Evolutionary conservation across 2,113 vertebrate genomes (phyloP), one percentile per base, ranked within the genome.

Genomic region (Tinamus guttatus): DNA sequence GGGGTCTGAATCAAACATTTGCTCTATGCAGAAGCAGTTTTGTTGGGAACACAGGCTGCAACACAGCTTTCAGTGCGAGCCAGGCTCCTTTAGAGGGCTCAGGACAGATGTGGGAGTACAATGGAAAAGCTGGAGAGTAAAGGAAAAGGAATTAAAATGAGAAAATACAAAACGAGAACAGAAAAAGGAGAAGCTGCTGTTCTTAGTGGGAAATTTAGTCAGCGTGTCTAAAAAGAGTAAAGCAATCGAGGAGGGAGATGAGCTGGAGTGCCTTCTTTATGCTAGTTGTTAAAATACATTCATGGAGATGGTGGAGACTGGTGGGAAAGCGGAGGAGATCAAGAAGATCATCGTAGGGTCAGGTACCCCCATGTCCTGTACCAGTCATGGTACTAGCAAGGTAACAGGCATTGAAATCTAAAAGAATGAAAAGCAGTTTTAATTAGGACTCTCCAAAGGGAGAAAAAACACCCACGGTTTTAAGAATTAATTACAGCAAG

Each of bases 161-260:
- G 5, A 81, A 89, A 58, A 52, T 4, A 56, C 0, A 30, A 41
- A 84, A 2, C 0, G 9, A 68, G n/a, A 34, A 38, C 1, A 0
- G 1, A 64, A 65, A 43, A 45, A 64, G 60, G 51, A 43, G 22
- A 1, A 0, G 5, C 27, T 30, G 58, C 38, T 68, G 32, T 28
- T 58, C 28, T 32, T 11, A 56, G 11, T 30, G 52, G 16, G 52
- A 56, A 30, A 56, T 56, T 56, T 30, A 58, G 54, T 52, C 5
- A 38, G 52, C 15, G 25, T 9, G 25, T 27, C 60, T 69, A 20
- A 5, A 7, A 36, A 59, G 40, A 41, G 28, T 10, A 47, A 81
- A 65, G 78, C 22, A 67, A 7, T 49, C 27, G 4, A 60, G 43
- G 56, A 43, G 9, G 11, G 6, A 54, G 52, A 15, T 60, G 21